Percentiles rank a stretch among this genome's conserved stretches.
Conservation (phyloP, 2,113 vertebrate genomes). For the Cyanoderma ruficeps region DNA sequence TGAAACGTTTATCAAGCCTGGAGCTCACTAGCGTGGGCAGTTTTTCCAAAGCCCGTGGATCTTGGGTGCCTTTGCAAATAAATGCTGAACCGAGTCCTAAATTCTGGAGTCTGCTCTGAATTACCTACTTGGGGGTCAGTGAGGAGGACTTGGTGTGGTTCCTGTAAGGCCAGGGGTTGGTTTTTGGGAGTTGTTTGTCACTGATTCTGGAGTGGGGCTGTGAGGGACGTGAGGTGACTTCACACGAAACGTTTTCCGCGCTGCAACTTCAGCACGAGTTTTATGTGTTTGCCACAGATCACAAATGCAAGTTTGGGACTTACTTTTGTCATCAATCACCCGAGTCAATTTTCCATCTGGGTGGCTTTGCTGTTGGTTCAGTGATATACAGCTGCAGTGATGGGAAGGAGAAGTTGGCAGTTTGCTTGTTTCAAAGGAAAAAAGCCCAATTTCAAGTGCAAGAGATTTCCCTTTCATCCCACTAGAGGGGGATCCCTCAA, state of each 20-base stretch:
- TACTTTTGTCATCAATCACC: neutral
- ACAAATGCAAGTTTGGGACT: neutral
- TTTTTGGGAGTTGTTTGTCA: neutral
- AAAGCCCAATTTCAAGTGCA: neutral
- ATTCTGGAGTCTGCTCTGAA: neutral
- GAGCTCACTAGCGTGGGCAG: rapidly evolving
- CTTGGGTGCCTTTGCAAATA: neutral
- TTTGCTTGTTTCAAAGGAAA: neutral
- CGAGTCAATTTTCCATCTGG: conserved; percentile 15
- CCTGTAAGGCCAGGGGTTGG: neutral
- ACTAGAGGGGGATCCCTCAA: conserved; percentile 34
- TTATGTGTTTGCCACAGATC: neutral
- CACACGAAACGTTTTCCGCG: rapidly evolving
- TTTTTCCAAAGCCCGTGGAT: neutral
- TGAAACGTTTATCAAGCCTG: neutral
- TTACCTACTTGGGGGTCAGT: neutral
- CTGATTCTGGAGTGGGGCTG: neutral
- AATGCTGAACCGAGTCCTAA: neutral
- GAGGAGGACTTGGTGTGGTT: neutral
- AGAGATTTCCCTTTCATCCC: neutral
- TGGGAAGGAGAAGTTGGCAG: neutral
- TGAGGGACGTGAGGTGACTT: neutral
- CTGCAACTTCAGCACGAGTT: rapidly evolving
- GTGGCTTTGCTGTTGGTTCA: neutral
- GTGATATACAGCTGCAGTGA: neutral